Base-by-base conservation (phyloP, 2,888 invertebrate genomes). In the Cephus rjabovi region DNA sequence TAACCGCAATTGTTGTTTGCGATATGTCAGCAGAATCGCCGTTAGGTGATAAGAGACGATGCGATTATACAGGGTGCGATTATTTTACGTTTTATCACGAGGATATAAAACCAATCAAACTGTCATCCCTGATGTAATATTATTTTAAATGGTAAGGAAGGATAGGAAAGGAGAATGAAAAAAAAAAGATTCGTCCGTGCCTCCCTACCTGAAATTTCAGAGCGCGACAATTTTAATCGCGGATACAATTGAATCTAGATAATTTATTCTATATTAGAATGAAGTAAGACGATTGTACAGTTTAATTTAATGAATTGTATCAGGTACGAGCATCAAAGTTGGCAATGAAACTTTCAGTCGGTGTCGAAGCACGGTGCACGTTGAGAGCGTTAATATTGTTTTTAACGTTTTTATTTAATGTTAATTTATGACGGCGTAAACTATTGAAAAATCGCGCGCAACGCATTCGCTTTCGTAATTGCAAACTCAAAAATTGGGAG, bases 231-330 rank as follows among this genome's bases (percentile, higher is more conserved):
- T 40, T 81, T 79, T 71, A 78, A 79, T 34, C 77, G 40, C 40
- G 33, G 34, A 70, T 81, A 80, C 81, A 81, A 83, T 86, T 85
- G 82, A 85, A 83, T 80, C 79, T 86, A 85, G 84, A 85, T 86
- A 81, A 87, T 87, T 89, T 88, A 89, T 89, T 89, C 86, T 89
- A 88, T 86, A 89, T 89, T 85, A 83, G 83, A 85, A 85, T 83
- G 83, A 81, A 78, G 75, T 78, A 78, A 37, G 76, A 71, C 30
- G 69, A 82, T 76, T 83, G 84, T 85, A 83, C 76, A 85, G 81
- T 82, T 40, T 83, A 81, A 83, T 81, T 83, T 81, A 82, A 83
- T 73, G 69, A 81, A 79, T 81, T 79, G 81, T 82, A 82, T 83
- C 80, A 75, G 79, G 81, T 75, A 75, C 34, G 15, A 80, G 75